phyloP scores from a whole-genome alignment of 2,888 invertebrate species.

The Sminthurinus aureus region DNA sequence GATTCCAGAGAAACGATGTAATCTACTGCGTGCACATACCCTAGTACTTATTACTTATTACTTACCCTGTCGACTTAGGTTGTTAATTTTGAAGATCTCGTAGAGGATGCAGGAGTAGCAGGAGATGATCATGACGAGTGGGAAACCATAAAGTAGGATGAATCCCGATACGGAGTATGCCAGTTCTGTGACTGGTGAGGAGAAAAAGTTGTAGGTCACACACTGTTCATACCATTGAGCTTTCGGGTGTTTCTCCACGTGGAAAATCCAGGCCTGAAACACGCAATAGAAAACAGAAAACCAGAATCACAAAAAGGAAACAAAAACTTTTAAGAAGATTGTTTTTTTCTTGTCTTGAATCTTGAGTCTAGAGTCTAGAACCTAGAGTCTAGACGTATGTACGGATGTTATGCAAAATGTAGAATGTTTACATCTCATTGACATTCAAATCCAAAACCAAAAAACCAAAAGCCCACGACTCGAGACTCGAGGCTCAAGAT shows the following conservation, averaged over 20 bases:
- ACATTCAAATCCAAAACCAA: too few relatives aligned
- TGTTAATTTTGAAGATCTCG: slow-evolving; percentile 73
- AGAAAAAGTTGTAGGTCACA: slow-evolving; percentile 83
- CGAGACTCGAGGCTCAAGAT: too few relatives aligned
- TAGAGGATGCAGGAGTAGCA: slow-evolving; percentile 87
- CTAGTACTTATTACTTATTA: not conserved
- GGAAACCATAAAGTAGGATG: slow-evolving; percentile 86
- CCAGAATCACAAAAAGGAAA: not conserved
- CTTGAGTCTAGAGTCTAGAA: not conserved
- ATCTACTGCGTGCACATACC: too few relatives aligned
- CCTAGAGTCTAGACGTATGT: not conserved
- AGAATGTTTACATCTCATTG: too few relatives aligned
- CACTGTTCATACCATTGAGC: slow-evolving; percentile 89
- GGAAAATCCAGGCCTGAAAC: slow-evolving; percentile 80
- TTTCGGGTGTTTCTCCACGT: slow-evolving; percentile 83
- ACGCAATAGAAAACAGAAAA: not conserved
- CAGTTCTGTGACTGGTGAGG: slow-evolving; percentile 75
- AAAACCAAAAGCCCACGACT: too few relatives aligned
- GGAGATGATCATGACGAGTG: slow-evolving; percentile 83
- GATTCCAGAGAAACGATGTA: too few relatives aligned
- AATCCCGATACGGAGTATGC: slow-evolving; percentile 84
- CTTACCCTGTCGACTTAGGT: slow-evolving; percentile 48
- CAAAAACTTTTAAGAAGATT: not conserved
- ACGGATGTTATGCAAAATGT: too few relatives aligned
- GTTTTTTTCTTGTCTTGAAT: not conserved